Evolutionary conservation across 2,113 vertebrate species (phyloP).

Genomic region (Nibea coibor): DNA sequence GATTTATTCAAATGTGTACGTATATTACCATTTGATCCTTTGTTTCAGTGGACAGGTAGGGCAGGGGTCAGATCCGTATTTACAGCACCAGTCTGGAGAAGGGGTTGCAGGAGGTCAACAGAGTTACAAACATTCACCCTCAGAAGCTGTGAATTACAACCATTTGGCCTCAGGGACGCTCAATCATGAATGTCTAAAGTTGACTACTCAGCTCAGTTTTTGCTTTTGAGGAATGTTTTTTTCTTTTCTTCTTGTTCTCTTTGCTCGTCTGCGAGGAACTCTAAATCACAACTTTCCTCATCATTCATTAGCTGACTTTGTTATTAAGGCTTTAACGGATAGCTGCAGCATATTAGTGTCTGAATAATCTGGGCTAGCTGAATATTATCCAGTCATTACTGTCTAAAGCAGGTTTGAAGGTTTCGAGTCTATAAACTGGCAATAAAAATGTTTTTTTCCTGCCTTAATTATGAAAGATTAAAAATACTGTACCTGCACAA

Average conservation of each 20-base stretch:
- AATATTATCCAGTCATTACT: not conserved
- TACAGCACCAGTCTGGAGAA: slow-evolving; percentile 1
- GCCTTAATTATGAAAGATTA: not conserved
- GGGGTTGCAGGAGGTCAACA: not conserved
- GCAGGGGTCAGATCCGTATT: slow-evolving; percentile 3
- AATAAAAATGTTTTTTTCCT: not conserved
- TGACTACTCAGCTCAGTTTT: not conserved
- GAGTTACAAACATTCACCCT: slow-evolving; percentile 15
- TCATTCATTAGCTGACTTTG: not conserved
- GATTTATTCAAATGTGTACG: slow-evolving; percentile 17
- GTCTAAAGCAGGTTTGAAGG: not conserved
- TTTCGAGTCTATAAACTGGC: not conserved
- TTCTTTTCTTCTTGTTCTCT: not conserved
- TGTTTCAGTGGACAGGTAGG: not conserved
- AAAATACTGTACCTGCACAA: not conserved
- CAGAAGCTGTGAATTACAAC: slow-evolving; percentile 31
- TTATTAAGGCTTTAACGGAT: not conserved
- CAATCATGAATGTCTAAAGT: not conserved
- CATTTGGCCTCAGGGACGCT: not conserved
- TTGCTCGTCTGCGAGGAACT: not conserved
- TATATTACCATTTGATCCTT: slow-evolving; percentile 20
- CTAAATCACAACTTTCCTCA: not conserved
- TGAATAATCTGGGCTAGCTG: not conserved
- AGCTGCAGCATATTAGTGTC: not conserved
- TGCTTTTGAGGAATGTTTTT: not conserved